A percentile compares a stretch with the other conserved stretches of the same genome.
Evolutionary conservation across 2,797 vertebrate species (phyloP).

Genomic region (Thripadectes ignobilis): DNA sequence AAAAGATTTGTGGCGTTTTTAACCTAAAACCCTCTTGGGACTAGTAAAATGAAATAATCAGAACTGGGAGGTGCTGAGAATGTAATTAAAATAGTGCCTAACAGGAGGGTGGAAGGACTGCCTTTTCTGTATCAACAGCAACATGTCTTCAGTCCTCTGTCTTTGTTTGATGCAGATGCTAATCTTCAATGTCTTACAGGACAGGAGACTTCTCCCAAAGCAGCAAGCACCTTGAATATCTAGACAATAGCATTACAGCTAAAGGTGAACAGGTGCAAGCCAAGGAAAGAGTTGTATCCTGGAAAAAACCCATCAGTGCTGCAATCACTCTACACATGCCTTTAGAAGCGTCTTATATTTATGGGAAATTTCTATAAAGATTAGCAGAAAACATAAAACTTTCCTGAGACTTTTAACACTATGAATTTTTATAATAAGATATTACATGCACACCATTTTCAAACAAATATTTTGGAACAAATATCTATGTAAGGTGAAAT

Average conservation of each 20-base stretch:
- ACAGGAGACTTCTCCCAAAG: background rate
- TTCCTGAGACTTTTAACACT: background rate
- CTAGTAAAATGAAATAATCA: background rate
- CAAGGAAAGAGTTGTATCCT: background rate
- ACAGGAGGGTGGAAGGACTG: background rate
- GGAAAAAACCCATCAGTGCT: background rate
- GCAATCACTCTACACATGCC: background rate
- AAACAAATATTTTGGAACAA: background rate
- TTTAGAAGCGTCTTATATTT: background rate
- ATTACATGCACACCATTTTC: accelerated
- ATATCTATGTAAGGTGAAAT: background rate
- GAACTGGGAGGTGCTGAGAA: background rate
- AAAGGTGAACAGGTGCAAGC: background rate
- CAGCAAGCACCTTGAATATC: background rate
- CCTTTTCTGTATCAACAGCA: background rate
- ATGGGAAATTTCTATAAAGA: background rate
- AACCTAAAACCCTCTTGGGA: background rate
- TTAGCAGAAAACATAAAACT: background rate
- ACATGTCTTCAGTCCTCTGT: background rate
- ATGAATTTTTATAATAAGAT: background rate
- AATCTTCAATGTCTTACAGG: background rate
- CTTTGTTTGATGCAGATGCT: background rate
- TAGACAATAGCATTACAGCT: background rate
- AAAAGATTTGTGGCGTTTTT: background rate
- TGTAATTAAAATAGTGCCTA: background rate